phyloP scores from a whole-genome alignment of 1,140 invertebrate species.

The Helicoverpa armigera region DNA sequence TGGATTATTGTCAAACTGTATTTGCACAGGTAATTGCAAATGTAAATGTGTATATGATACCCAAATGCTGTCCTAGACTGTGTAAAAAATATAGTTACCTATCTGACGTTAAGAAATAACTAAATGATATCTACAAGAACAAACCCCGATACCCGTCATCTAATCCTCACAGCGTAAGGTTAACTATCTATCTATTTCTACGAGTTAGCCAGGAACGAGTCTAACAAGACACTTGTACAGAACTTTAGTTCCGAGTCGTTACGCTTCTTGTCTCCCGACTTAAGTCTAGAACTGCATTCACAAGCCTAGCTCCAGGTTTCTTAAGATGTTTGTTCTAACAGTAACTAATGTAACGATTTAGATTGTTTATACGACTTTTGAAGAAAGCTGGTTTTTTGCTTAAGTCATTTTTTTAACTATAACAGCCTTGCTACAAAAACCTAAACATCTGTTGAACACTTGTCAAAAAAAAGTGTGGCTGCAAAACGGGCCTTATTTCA shows the following conservation, averaged over 20 bases:
- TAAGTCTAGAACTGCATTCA: constrained; percentile 30
- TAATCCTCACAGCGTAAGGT: constrained; percentile 47
- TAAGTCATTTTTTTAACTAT: too few relatives aligned
- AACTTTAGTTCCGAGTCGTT: constrained; percentile 54
- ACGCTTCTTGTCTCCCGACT: constrained; percentile 52
- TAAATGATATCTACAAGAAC: background rate
- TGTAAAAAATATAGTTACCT: too few relatives aligned
- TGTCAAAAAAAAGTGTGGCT: too few relatives aligned
- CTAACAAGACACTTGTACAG: constrained; percentile 54
- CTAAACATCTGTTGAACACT: too few relatives aligned
- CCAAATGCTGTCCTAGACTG: too few relatives aligned
- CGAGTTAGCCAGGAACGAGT: constrained; percentile 50
- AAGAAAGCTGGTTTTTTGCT: too few relatives aligned
- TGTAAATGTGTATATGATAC: too few relatives aligned
- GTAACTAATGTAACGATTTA: background rate
- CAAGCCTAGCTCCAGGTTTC: background rate
- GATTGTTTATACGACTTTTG: background rate
- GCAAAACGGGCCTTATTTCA: too few relatives aligned
- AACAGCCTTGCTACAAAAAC: too few relatives aligned
- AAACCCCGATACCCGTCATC: constrained; percentile 25
- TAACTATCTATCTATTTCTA: constrained; percentile 50
- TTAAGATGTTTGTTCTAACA: constrained; percentile 4
- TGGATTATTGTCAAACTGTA: too few relatives aligned
- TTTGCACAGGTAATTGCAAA: too few relatives aligned
- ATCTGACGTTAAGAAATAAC: too few relatives aligned